phyloP scores from a whole-genome alignment of 2,113 vertebrate species.

The Corythornis madagascariensis region DNA sequence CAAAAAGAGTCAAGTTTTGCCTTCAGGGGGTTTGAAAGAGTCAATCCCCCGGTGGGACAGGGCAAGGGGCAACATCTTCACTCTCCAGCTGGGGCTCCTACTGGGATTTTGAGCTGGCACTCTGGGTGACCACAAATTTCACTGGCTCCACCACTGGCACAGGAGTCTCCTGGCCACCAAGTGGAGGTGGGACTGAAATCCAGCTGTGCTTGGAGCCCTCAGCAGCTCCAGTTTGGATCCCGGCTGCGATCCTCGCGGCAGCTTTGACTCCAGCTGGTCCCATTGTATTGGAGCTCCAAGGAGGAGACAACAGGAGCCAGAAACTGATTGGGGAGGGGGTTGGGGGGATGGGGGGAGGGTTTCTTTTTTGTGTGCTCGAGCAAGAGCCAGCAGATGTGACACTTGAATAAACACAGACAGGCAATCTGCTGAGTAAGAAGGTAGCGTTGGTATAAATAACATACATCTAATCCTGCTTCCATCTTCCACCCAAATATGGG shows the following conservation, averaged over 20 bases:
- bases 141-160: rapidly evolving
- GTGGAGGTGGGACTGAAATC: rapidly evolving
- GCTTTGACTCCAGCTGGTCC: slow-evolving; percentile 67
- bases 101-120: rapidly evolving
- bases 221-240: not conserved
- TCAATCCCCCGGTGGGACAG: not conserved
- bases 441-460: slow-evolving; percentile 66
- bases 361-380: slow-evolving; percentile 49
- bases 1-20: not conserved
- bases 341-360: too few relatives aligned
- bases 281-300: slow-evolving; percentile 59
- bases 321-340: not conserved
- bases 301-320: slow-evolving; percentile 66
- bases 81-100: rapidly evolving
- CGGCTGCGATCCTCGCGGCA: slow-evolving; percentile 4
- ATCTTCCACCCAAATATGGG: slow-evolving; percentile 64
- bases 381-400: slow-evolving; percentile 63
- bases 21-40: rapidly evolving
- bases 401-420: slow-evolving; percentile 70
- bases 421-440: slow-evolving; percentile 71
- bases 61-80: rapidly evolving
- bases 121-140: rapidly evolving
- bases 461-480: slow-evolving; percentile 66
- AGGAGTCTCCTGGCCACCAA: not conserved
- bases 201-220: slow-evolving; percentile 33